Evolutionary conservation across 2,888 invertebrate species (phyloP).

Genomic region (Strigamia transsilvanica): DNA sequence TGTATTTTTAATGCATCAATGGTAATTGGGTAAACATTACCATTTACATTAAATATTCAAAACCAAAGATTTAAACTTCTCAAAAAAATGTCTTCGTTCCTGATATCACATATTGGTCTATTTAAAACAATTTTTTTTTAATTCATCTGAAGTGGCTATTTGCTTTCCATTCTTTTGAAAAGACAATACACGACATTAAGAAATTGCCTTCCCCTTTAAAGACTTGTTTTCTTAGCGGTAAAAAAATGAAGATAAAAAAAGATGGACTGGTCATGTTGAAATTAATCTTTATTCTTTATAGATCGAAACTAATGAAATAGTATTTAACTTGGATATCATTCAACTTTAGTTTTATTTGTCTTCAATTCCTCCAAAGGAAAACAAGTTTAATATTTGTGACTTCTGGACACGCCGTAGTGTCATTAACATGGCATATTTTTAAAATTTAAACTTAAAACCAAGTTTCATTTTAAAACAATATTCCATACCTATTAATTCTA

Average conservation of each 20-base stretch:
- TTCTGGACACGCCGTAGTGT: no score
- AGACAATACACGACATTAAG: background rate
- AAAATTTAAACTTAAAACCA: no score
- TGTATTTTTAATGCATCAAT: slow-evolving; percentile 5
- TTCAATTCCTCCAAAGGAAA: no score
- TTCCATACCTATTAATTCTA: background rate
- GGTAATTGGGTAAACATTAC: slow-evolving; percentile 21
- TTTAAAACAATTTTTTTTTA: no score
- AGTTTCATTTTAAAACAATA: no score
- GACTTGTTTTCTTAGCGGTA: background rate
- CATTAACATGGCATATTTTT: no score
- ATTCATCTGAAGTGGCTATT: no score
- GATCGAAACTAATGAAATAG: slow-evolving; percentile 6
- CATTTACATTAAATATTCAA: slow-evolving; percentile 23
- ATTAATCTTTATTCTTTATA: slow-evolving; percentile 29
- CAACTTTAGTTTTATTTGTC: no score
- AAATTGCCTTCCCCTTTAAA: background rate
- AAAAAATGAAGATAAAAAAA: background rate
- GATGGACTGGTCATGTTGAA: background rate
- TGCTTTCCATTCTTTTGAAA: background rate
- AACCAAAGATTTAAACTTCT: background rate
- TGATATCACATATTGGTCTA: background rate
- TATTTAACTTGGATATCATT: background rate
- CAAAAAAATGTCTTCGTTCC: background rate
- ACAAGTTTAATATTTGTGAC: no score